phyloP scores from a whole-genome alignment of 2,797 vertebrate species.

The Varecia variegata region DNA sequence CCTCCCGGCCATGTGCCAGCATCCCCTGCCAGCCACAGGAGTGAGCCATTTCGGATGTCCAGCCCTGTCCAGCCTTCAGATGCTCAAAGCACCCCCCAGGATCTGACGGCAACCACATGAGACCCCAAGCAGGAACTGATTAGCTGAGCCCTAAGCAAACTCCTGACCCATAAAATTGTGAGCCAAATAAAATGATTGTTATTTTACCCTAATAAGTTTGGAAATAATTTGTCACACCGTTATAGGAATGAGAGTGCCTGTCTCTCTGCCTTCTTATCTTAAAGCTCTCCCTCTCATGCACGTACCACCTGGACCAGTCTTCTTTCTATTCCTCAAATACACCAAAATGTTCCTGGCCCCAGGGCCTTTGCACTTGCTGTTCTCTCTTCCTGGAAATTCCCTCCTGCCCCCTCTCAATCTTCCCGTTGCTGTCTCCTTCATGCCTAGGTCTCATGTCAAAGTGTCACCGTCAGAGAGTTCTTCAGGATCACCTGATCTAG shows the following conservation, averaged over 20 bases:
- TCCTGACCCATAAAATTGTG: background rate
- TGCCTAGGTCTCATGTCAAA: background rate
- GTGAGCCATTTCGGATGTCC: background rate
- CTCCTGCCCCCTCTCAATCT: background rate
- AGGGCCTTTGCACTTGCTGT: background rate
- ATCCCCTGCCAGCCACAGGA: background rate
- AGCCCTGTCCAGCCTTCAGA: background rate
- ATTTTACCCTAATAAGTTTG: background rate
- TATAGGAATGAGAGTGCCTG: background rate
- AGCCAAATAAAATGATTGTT: background rate
- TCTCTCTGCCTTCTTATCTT: background rate
- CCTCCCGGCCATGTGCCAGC: background rate
- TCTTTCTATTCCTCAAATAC: background rate
- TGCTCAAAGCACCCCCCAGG: background rate
- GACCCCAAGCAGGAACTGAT: background rate
- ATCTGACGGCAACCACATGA: rapidly evolving
- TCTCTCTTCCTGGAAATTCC: background rate
- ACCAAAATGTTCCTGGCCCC: background rate
- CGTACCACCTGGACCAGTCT: background rate
- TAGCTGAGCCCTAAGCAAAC: background rate
- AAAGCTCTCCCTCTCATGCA: background rate
- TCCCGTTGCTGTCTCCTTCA: background rate
- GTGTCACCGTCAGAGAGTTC: background rate
- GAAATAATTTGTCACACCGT: background rate
- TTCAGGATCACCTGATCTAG: background rate